Evolutionary conservation across 1,140 invertebrate genomes (phyloP).

Genomic region (Pseudomyrmex sp.): DNA sequence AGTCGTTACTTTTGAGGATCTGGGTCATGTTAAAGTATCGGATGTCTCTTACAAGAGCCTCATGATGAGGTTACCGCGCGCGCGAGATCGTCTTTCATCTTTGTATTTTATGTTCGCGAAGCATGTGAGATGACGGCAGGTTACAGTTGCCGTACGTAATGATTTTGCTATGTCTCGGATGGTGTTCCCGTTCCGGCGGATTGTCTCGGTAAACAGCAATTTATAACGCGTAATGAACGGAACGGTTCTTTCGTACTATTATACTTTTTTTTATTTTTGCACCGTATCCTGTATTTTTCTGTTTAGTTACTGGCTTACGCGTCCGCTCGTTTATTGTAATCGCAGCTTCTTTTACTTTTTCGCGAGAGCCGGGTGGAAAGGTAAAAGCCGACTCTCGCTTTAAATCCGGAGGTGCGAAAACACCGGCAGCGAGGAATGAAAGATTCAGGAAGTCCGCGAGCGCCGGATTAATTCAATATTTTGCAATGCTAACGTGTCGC

Average conservation of each 20-base stretch:
- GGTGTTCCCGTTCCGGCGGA: neutral
- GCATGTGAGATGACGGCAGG: neutral
- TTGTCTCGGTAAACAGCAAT: conserved; percentile 39
- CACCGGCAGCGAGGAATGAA: conserved; percentile 56
- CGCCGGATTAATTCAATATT: conserved; percentile 72
- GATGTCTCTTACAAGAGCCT: conserved; percentile 19
- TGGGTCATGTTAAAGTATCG: conserved; percentile 32
- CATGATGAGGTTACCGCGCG: conserved; percentile 3
- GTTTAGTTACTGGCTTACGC: conserved; percentile 40
- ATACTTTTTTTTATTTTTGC: neutral
- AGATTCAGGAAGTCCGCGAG: conserved; percentile 60
- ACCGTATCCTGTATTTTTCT: neutral
- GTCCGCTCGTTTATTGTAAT: conserved; percentile 44
- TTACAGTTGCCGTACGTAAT: neutral
- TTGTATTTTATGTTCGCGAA: conserved; percentile 19
- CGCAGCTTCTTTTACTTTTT: conserved; percentile 37
- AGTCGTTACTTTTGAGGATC: conserved; percentile 38
- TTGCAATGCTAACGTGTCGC: conserved; percentile 63
- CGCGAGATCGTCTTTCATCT: conserved; percentile 40
- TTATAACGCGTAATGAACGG: conserved; percentile 29
- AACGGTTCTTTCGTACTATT: neutral
- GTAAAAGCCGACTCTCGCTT: conserved; percentile 10
- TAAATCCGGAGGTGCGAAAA: conserved; percentile 63
- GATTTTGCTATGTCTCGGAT: neutral
- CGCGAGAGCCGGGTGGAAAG: neutral